Evolutionary conservation across 2,113 vertebrate species (phyloP).

Genomic region (Lichenostomus cassidix): DNA sequence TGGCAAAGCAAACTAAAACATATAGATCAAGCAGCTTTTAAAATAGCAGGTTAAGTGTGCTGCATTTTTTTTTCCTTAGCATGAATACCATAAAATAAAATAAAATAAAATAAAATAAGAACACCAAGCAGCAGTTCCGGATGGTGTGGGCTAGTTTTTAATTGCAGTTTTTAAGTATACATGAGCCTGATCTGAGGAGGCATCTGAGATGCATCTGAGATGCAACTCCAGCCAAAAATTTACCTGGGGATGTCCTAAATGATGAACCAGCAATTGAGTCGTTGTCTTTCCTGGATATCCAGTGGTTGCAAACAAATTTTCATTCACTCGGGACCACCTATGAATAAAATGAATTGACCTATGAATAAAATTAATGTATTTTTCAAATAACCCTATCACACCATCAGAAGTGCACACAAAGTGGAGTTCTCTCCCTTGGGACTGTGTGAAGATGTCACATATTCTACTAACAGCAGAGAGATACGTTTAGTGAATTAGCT

Average conservation of each 20-base stretch:
- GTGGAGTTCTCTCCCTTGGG: not conserved
- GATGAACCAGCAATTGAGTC: slow-evolving; percentile 90
- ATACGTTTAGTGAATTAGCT: not conserved
- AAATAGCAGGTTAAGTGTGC: not conserved
- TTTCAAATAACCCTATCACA: not conserved
- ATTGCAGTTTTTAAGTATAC: not conserved
- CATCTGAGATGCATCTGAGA: not conserved
- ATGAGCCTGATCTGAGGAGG: not conserved
- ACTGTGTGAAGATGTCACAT: not conserved
- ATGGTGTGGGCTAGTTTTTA: not conserved
- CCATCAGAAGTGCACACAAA: not conserved
- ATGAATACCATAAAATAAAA: not conserved
- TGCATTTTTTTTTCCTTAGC: not conserved
- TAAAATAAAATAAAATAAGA: not conserved
- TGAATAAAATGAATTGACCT: slow-evolving; percentile 75
- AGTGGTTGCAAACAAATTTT: slow-evolving; percentile 92
- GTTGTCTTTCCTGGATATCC: slow-evolving; percentile 92
- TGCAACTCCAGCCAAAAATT: not conserved
- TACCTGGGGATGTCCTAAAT: slow-evolving; percentile 95
- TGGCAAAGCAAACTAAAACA: not conserved
- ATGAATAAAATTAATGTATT: not conserved
- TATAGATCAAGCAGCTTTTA: not conserved
- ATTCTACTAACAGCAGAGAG: not conserved
- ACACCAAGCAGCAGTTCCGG: not conserved
- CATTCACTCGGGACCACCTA: slow-evolving; percentile 92